phyloP scores from a whole-genome alignment of 2,888 invertebrate genomes.

The Chloroclysta siterata region DNA sequence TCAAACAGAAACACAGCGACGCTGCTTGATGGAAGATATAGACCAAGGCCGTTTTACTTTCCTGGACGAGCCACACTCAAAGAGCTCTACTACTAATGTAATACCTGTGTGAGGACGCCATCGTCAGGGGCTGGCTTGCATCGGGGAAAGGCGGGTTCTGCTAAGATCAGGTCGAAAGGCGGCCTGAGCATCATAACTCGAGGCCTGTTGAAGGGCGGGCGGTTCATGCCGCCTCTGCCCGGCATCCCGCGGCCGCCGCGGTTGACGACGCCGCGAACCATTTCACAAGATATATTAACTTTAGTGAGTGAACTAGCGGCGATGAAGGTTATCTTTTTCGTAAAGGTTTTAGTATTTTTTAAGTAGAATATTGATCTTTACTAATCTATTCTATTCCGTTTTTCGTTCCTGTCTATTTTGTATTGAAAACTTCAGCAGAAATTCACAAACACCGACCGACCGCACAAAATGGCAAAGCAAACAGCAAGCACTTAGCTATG shows the following conservation, averaged over 20 bases:
- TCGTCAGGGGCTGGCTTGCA: conserved; percentile 93
- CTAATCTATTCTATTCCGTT: too few relatives aligned
- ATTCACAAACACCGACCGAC: too few relatives aligned
- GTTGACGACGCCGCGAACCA: conserved; percentile 88
- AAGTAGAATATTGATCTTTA: not conserved
- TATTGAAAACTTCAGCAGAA: too few relatives aligned
- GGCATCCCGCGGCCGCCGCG: conserved; percentile 89
- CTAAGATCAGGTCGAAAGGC: conserved; percentile 94
- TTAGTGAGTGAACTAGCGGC: not conserved
- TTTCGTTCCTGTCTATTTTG: too few relatives aligned
- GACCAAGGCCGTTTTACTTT: too few relatives aligned
- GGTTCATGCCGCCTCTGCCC: conserved; percentile 85
- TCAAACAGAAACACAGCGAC: too few relatives aligned
- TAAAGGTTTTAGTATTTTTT: not conserved
- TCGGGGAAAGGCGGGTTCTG: conserved; percentile 95
- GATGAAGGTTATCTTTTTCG: not conserved
- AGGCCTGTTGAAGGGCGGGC: conserved; percentile 76
- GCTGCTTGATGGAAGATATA: too few relatives aligned
- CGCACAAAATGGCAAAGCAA: too few relatives aligned
- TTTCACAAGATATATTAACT: conserved; percentile 51
- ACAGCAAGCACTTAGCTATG: too few relatives aligned
- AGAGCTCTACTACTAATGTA: too few relatives aligned
- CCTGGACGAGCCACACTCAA: too few relatives aligned
- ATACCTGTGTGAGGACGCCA: conserved; percentile 92
- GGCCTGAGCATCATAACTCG: conserved; percentile 86